Conservation (phyloP, 2,888 invertebrate species). For the Sturmia bella region DNA sequence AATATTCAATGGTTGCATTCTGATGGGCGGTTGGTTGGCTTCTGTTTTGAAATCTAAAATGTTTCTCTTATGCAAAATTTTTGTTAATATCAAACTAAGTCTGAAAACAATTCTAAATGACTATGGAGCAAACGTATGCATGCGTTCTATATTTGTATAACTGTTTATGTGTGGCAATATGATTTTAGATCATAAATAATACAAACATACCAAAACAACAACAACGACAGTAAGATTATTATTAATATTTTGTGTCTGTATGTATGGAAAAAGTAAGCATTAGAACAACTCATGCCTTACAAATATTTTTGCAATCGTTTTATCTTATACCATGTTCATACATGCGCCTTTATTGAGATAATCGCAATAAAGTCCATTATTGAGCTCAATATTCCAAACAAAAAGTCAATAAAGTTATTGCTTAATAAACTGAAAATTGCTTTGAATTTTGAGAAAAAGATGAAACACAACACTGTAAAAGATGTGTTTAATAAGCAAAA, state of each 20-base stretch:
- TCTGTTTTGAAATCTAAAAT: not conserved
- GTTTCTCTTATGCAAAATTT: conserved; percentile 12
- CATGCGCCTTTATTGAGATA: too few relatives aligned
- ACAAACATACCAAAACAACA: not conserved
- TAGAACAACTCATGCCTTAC: too few relatives aligned
- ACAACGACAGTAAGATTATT: not conserved
- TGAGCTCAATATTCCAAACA: too few relatives aligned
- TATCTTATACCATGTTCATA: too few relatives aligned
- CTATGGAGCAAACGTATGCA: not conserved
- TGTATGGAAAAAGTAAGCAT: too few relatives aligned
- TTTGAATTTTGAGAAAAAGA: too few relatives aligned
- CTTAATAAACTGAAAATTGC: too few relatives aligned
- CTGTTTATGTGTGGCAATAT: conserved; percentile 45
- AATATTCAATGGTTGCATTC: conserved; percentile 23
- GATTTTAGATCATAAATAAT: conserved; percentile 65
- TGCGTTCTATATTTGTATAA: not conserved
- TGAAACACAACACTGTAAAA: too few relatives aligned
- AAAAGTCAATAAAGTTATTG: too few relatives aligned
- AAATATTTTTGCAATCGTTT: too few relatives aligned
- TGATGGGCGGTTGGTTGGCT: conserved; percentile 2
- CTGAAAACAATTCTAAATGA: not conserved
- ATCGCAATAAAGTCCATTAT: too few relatives aligned
- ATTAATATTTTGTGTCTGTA: conserved; percentile 26
- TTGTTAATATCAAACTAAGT: conserved; percentile 29
- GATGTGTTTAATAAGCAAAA: too few relatives aligned